Percentiles rank a stretch among this genome's conserved stretches.
phyloP scores from a whole-genome alignment of 2,797 vertebrate genomes.

The Siniperca undulata region DNA sequence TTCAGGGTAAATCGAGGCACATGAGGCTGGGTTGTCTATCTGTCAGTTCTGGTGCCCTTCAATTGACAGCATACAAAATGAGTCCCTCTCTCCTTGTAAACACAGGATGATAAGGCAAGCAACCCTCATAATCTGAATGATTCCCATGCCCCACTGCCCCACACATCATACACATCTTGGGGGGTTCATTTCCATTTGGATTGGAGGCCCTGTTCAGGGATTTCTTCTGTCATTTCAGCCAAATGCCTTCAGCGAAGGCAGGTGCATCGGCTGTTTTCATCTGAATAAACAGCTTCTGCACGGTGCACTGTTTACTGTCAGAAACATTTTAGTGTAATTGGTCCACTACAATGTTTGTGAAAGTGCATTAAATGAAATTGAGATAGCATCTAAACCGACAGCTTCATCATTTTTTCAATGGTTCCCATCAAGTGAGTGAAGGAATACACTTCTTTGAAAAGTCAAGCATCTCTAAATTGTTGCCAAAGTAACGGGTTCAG shows the following conservation, averaged over 20 bases:
- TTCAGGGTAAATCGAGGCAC: constrained; percentile 54
- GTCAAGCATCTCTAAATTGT: constrained; percentile 16
- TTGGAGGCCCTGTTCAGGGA: constrained; percentile 59
- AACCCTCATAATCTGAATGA: constrained; percentile 67
- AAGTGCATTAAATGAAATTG: constrained; percentile 48
- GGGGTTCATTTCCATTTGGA: constrained; percentile 66
- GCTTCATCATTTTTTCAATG: constrained; percentile 27
- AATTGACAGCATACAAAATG: constrained; percentile 58
- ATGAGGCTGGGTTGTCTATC: constrained; percentile 45
- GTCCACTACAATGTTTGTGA: constrained; percentile 44
- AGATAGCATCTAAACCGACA: constrained; percentile 29
- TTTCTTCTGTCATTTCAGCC: constrained; percentile 62
- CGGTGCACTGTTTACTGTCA: constrained; percentile 45
- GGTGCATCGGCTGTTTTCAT: constrained; percentile 54
- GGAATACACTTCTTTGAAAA: constrained; percentile 30
- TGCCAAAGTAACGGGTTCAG: neutral
- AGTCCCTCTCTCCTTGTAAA: constrained; percentile 69
- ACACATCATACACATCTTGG: constrained; percentile 54
- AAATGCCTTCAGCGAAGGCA: constrained; percentile 55
- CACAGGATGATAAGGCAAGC: constrained; percentile 67
- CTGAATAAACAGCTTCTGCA: constrained; percentile 51
- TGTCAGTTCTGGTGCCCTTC: constrained; percentile 64
- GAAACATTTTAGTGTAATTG: constrained; percentile 45
- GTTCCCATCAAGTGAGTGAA: constrained; percentile 29
- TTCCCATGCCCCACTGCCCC: constrained; percentile 41